These are phyloP conservation scores for Lacerta bilineata DNA, from an alignment of 2,797 vertebrate genomes.

Conservation along the genomic window DNA sequence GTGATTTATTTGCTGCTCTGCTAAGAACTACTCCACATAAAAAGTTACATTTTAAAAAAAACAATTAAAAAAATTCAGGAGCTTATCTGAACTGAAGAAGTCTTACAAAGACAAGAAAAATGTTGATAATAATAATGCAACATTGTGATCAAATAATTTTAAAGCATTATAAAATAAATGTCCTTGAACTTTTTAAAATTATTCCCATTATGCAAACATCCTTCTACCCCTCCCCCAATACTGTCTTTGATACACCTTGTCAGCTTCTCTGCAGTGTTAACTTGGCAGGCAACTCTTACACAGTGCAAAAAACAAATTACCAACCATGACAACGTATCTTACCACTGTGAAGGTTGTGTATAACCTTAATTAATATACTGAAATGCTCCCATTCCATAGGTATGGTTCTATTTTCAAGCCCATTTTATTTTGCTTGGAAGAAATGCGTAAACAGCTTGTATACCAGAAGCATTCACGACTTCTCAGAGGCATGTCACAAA, in stretches of 20 bases:
- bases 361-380: not conserved
- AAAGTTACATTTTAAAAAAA: too few species aligned
- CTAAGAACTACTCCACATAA: not conserved
- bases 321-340: not conserved
- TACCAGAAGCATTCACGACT: not conserved
- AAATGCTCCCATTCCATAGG: not conserved
- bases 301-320: not conserved
- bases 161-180: not conserved
- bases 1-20: not conserved
- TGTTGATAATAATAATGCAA: not conserved
- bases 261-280: not conserved
- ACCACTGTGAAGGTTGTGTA: not conserved
- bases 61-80: too few species aligned
- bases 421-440: not conserved
- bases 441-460: not conserved
- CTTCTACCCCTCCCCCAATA: not conserved
- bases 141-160: not conserved
- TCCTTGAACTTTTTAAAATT: not conserved
- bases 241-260: not conserved
- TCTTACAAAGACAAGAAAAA: not conserved
- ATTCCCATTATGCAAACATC: not conserved
- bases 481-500: not conserved
- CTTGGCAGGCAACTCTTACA: not conserved
- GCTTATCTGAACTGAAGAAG: not conserved
- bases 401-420: not conserved